Evolutionary conservation across 2,797 vertebrate species (phyloP).

Genomic region (Cirrhinus mrigala): DNA sequence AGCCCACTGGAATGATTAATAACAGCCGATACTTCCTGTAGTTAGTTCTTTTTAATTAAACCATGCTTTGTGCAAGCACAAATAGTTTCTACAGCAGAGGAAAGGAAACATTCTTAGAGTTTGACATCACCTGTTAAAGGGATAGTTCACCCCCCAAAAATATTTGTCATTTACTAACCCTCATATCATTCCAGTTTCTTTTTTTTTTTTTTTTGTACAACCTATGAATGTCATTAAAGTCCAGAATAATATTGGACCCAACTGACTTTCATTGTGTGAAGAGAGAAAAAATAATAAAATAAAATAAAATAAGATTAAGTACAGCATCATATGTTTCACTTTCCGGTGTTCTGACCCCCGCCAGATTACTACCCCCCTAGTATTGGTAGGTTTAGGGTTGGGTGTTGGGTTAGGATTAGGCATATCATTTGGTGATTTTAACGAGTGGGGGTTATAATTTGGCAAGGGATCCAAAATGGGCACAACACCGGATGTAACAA

Average conservation of each 20-base stretch:
- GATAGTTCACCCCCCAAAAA: background rate
- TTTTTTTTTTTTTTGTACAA: too few species aligned
- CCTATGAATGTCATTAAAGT: background rate
- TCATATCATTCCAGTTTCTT: background rate
- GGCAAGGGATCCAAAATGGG: too few species aligned
- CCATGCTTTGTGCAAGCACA: constrained; percentile 45
- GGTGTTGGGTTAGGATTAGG: too few species aligned
- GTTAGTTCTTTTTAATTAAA: constrained; percentile 69
- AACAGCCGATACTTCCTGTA: constrained; percentile 57
- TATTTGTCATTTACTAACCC: background rate
- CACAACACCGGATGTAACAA: too few species aligned
- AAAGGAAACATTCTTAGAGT: constrained; percentile 35
- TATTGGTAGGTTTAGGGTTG: too few species aligned
- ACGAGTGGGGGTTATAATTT: too few species aligned
- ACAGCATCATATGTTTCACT: too few species aligned
- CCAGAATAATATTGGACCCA: background rate
- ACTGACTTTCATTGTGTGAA: background rate
- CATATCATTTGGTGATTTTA: too few species aligned
- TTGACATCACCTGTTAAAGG: background rate
- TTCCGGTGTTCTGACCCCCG: too few species aligned
- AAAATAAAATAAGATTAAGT: too few species aligned
- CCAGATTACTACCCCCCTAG: too few species aligned
- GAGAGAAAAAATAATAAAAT: background rate
- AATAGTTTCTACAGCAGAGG: constrained; percentile 45
- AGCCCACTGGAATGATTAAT: constrained; percentile 61